Evolutionary conservation across 2,888 invertebrate genomes (phyloP).

Genomic region (Metallyticus violacea): DNA sequence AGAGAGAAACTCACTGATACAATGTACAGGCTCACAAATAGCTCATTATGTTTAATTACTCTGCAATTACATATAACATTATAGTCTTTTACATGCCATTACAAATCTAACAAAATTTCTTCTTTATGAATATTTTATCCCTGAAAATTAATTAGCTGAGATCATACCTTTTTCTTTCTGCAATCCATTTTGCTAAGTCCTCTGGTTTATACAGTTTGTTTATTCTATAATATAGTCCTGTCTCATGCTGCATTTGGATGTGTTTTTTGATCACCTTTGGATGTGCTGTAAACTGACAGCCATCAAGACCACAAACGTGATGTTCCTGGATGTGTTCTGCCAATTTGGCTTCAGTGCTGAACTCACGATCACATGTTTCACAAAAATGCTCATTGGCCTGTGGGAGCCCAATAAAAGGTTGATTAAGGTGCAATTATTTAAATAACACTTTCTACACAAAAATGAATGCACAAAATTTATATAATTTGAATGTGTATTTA

Average conservation of each 20-base stretch:
- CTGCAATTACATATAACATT: too few species aligned
- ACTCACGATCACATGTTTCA: constrained; percentile 79
- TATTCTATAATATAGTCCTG: constrained; percentile 79
- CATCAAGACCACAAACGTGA: constrained; percentile 74
- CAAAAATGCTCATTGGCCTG: constrained; percentile 54
- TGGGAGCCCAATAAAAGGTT: background rate
- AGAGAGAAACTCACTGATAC: too few species aligned
- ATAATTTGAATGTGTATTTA: background rate
- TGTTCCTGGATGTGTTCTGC: constrained; percentile 71
- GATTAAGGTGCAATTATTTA: background rate
- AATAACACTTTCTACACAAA: background rate
- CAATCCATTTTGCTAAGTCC: constrained; percentile 80
- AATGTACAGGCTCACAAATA: too few species aligned
- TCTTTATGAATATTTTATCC: too few species aligned
- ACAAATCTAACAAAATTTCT: too few species aligned
- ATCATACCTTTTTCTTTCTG: constrained; percentile 66
- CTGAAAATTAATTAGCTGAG: too few species aligned
- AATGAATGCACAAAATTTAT: background rate
- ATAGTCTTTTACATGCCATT: too few species aligned
- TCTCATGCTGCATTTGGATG: constrained; percentile 76
- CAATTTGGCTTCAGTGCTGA: constrained; percentile 57
- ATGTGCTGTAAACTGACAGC: constrained; percentile 77
- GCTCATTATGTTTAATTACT: too few species aligned
- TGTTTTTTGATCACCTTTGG: constrained; percentile 77
- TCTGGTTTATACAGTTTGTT: constrained; percentile 72